Conservation (phyloP, 2,113 vertebrate genomes). For the Patagioenas fasciata region DNA sequence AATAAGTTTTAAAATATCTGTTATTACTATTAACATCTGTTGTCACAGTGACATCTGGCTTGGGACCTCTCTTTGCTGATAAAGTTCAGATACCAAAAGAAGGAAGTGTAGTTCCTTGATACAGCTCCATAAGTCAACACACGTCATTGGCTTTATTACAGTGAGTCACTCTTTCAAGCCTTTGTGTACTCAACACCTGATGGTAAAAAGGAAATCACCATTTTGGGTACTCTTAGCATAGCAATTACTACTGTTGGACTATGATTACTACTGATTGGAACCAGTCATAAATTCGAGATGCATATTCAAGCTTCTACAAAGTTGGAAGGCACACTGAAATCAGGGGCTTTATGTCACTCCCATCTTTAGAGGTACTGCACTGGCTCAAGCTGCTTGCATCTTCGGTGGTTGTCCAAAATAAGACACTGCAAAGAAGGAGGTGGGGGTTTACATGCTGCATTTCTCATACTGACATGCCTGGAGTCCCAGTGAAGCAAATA, state of each 20-base stretch:
- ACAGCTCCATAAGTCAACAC: background rate
- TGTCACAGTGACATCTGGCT: slow-evolving; percentile 13
- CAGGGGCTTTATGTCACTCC: background rate
- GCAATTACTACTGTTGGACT: background rate
- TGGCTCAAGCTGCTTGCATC: background rate
- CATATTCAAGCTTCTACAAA: background rate
- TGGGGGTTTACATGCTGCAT: background rate
- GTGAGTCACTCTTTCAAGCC: slow-evolving; percentile 13
- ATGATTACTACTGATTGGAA: background rate
- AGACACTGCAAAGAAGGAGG: rapidly evolving
- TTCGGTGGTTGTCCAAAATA: background rate
- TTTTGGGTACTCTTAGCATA: background rate
- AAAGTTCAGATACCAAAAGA: background rate
- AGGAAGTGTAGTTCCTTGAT: slow-evolving; percentile 43
- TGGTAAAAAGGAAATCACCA: background rate
- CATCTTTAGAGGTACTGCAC: rapidly evolving
- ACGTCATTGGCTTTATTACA: background rate
- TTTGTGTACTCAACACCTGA: background rate
- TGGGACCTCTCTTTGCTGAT: background rate
- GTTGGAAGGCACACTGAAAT: rapidly evolving
- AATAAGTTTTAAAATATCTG: background rate
- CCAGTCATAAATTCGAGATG: background rate
- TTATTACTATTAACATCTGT: background rate
- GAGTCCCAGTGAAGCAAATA: background rate
- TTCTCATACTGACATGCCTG: background rate